Evolutionary conservation across 2,888 invertebrate genomes (phyloP), one percentile per base, ranked within the genome.

Genomic region (Sussaba pulchella): DNA sequence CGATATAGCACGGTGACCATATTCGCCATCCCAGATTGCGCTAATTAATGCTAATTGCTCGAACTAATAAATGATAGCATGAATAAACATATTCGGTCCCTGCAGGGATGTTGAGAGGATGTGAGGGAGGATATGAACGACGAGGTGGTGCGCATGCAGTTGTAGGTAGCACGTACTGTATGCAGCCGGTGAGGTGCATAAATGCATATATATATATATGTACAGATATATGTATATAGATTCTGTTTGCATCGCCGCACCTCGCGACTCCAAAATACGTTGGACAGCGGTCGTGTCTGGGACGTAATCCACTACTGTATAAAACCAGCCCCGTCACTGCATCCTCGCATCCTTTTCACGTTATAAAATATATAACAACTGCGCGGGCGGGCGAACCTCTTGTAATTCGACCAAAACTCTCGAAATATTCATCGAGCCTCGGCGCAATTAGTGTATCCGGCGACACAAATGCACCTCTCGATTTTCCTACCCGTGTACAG

Each of bases 21-120:
- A 82, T 82, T 82, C 84, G 70, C 76, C 47, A 59, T 82, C 82
- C 85, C 89, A 90, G 89, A 90, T 90, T 90, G 87, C 86, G 86
- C 88, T 91, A 91, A 91, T 91, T 90, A 90, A 91, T 90, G 90
- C 89, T 90, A 90, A 91, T 91, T 91, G 88, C 88, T 74, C 87
- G 84, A 87, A 87, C 88, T 90, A 90, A 90, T 91, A 91, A 91
- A 90, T 90, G 89, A 89, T 87, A 83, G 85, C 85, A 88, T 86
- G 89, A 88, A 89, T 89, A 89, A 90, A 89, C 89, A 89, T 88
- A 88, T 88, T 87, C 84, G 85, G 83, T 84, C 83, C 79, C 31
- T 6, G 4, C 78, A 77, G 77, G 74, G 75, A 79, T 61, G 78
- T 78, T 69, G 74, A 71, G 69, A 61, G 80, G 57, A 50, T 47